Base-by-base conservation (phyloP, 2,888 invertebrate species). In the Drosophila pegasa region DNA sequence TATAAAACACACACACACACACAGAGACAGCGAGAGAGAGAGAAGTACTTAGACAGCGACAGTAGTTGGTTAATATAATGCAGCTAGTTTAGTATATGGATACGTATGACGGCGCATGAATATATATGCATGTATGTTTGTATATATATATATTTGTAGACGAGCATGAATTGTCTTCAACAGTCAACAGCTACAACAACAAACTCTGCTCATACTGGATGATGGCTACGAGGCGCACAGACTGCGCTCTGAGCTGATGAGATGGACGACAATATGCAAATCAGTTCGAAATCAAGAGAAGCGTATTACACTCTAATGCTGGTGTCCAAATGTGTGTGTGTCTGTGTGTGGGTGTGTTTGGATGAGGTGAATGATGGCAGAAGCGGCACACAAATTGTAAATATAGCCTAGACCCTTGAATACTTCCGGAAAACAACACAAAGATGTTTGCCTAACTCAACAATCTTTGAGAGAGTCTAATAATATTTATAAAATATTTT, bases 231-330 rank as follows among this genome's bases (percentile, higher is more conserved):
- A 55, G 25, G 38, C 65, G 33, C 43, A 18, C 27, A n/a, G 38
- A 40, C 37, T 18, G 38, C 51, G 67, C 43, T 58, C 12, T 35
- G 29, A 20, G 20, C 10, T 37, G 70, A 70, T 70, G 64, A 48
- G 4, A 45, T 71, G 41, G 41, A 31, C 47, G 38, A 60, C 35
- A 35, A 70, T 48, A 62, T 58, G 51, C 61, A 71, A 61, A 75
- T 61, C 70, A 52, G 62, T 51, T 61, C 10, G 18, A 74, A 75
- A 66, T 66, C 35, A 74, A 58, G 60, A 71, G 50, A 75, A 74
- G 76, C 76, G 58, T 66, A 40, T 52, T 20, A 50, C 54, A 60
- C 50, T 43, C 61, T 56, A 57, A 58, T 71, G 48, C 41, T 61
- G n/a, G n/a, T 37, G 41, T 58, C n/a, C n/a, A 10, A 5, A 25